Evolutionary conservation across 64 coral and sea anemone genomes (phyloP).

Genomic region (Actinia equina): DNA sequence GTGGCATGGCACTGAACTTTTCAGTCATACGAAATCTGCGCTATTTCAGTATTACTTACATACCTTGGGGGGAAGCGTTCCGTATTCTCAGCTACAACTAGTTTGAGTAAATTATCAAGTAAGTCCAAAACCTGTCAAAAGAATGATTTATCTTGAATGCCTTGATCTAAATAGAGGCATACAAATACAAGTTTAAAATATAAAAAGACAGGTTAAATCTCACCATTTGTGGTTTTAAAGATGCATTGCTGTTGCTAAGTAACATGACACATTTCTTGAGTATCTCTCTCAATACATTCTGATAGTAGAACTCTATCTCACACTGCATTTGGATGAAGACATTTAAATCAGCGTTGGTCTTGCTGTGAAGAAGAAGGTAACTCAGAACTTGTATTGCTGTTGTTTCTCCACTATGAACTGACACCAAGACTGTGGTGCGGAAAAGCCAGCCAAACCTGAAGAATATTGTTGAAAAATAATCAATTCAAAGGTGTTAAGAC

Average conservation of each 20-base stretch:
- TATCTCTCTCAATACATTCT: conserved; percentile 26
- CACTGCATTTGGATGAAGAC: conserved; percentile 42
- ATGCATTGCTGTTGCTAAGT: conserved; percentile 14
- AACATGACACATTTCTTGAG: conserved; percentile 24
- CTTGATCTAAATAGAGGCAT: too few relatives aligned
- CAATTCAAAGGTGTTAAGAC: too few relatives aligned
- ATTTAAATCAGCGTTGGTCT: conserved; percentile 10
- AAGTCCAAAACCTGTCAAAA: conserved; percentile 24
- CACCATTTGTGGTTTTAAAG: not conserved
- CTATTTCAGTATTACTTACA: not conserved
- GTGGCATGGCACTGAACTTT: too few relatives aligned
- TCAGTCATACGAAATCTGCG: too few relatives aligned
- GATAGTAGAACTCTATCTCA: conserved; percentile 49
- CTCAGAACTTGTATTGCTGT: conserved; percentile 25
- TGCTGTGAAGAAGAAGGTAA: conserved; percentile 13
- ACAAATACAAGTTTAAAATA: not conserved
- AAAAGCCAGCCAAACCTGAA: conserved; percentile 40
- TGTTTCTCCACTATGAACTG: conserved; percentile 39
- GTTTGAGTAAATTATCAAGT: conserved; percentile 25
- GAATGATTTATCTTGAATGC: not conserved
- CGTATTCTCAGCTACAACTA: conserved; percentile 14
- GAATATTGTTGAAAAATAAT: not conserved
- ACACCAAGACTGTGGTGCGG: conserved; percentile 32
- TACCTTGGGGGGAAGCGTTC: conserved; percentile 4
- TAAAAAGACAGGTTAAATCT: not conserved